A percentile compares a stretch with the other conserved stretches of the same genome.
Evolutionary conservation across 2,797 vertebrate genomes (phyloP).

Genomic region (Cryptoblepharus egeriae): DNA sequence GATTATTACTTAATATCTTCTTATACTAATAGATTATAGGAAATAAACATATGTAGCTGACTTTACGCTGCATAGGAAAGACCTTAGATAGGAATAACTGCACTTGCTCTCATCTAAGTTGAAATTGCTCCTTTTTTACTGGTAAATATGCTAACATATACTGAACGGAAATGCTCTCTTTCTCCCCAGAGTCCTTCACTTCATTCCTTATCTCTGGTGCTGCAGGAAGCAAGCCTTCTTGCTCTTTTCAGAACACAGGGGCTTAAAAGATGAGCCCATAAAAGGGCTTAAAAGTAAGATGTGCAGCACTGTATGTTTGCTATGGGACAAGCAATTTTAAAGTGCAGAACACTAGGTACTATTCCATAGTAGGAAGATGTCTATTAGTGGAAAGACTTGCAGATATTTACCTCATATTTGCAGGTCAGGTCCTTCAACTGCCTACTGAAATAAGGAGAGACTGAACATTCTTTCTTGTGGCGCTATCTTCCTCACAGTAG

Average conservation of each 20-base stretch:
- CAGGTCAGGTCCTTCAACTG: background rate
- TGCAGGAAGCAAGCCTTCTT: constrained; percentile 9
- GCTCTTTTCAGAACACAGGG: constrained; percentile 39
- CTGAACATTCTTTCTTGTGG: fast-evolving
- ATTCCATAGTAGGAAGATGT: no score
- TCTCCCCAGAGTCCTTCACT: constrained; percentile 41
- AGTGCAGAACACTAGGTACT: constrained; percentile 2
- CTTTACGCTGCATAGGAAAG: constrained; percentile 51
- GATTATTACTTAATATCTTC: constrained; percentile 69
- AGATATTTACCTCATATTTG: background rate
- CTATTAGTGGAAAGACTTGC: no score
- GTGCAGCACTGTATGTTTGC: background rate
- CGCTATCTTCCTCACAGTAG: constrained; percentile 17
- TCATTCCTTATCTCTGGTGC: constrained; percentile 45
- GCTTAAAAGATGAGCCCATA: no score
- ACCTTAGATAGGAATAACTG: constrained; percentile 41
- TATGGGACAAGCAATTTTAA: background rate
- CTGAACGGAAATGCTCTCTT: constrained; percentile 58
- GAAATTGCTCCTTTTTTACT: constrained; percentile 56
- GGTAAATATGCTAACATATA: constrained; percentile 59
- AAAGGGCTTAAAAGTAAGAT: constrained; percentile 27
- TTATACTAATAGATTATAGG: constrained; percentile 53
- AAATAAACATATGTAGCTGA: constrained; percentile 50
- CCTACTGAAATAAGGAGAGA: background rate
- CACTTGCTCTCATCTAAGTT: constrained; percentile 42